phyloP scores from a whole-genome alignment of 2,888 invertebrate species.

The Siphlonurus alternatus region DNA sequence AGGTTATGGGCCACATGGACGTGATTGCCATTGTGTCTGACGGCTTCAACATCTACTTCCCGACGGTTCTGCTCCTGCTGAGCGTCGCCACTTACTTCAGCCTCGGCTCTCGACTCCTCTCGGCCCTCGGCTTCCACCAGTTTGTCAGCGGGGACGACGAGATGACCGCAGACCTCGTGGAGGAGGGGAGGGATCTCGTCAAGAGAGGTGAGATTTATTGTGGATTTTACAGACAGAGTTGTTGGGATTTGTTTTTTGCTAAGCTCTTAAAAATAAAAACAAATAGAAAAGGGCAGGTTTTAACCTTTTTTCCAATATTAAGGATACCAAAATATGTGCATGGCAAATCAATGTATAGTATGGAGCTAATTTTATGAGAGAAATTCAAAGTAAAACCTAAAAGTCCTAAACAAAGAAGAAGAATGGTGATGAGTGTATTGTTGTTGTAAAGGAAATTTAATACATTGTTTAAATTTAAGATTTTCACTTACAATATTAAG shows the following conservation, averaged over 20 bases:
- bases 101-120: conserved; percentile 76
- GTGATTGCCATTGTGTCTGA: conserved; percentile 91
- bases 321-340: too few relatives aligned
- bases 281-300: neutral
- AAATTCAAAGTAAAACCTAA: neutral
- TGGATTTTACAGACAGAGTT: too few relatives aligned
- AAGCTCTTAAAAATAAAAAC: neutral
- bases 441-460: too few relatives aligned
- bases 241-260: conserved; percentile 10
- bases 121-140: conserved; percentile 89
- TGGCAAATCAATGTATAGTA: too few relatives aligned
- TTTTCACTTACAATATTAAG: too few relatives aligned
- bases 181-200: conserved; percentile 84
- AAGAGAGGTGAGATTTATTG: conserved; percentile 47
- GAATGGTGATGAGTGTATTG: too few relatives aligned
- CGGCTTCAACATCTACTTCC: conserved; percentile 98
- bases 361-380: too few relatives aligned
- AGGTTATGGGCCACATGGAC: conserved; percentile 99
- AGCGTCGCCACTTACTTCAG: conserved; percentile 90
- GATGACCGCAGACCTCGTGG: conserved; percentile 81
- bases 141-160: conserved; percentile 83
- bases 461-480: too few relatives aligned
- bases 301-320: too few relatives aligned
- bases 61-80: conserved; percentile 85
- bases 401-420: too few relatives aligned